Percentiles rank a stretch among this genome's conserved stretches.
Conservation (phyloP, 2,797 vertebrate genomes). For the Tapera naevia region DNA sequence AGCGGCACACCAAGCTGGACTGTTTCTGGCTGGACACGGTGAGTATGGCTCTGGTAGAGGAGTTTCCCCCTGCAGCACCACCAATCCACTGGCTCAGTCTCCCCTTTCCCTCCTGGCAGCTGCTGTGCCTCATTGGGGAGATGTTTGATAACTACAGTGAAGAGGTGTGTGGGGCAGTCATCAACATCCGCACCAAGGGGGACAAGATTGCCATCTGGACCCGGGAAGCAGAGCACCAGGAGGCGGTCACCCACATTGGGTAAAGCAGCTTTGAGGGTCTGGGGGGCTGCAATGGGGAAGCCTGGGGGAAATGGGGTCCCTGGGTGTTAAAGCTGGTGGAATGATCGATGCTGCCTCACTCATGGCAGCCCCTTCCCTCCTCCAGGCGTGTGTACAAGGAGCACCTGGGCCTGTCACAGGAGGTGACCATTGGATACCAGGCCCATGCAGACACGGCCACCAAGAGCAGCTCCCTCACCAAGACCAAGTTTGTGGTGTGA, state of each 20-base stretch:
- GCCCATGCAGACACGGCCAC: conserved; percentile 85
- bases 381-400: conserved; percentile 83
- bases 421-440: conserved; percentile 86
- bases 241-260: conserved; percentile 83
- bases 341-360: accelerated
- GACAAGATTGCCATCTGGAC: conserved; percentile 90
- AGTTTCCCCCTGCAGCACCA: accelerated
- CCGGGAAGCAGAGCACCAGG: conserved; percentile 80
- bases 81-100: neutral
- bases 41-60: neutral
- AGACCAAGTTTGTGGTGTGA: conserved; percentile 86
- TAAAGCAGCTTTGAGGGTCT: neutral
- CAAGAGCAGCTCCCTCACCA: conserved; percentile 82
- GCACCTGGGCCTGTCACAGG: conserved; percentile 79
- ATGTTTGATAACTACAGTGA: conserved; percentile 79
- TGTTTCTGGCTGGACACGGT: conserved; percentile 86
- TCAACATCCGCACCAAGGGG: conserved; percentile 85
- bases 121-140: conserved; percentile 86
- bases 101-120: conserved; percentile 49
- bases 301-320: neutral
- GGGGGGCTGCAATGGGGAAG: accelerated
- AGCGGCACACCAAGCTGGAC: conserved; percentile 82
- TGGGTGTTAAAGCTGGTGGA: neutral
- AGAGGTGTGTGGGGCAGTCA: conserved; percentile 84
- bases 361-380: neutral